Evolutionary conservation across 2,888 invertebrate genomes (phyloP), one percentile per base, ranked within the genome.

Genomic region (Acanthosepion pharaonis): DNA sequence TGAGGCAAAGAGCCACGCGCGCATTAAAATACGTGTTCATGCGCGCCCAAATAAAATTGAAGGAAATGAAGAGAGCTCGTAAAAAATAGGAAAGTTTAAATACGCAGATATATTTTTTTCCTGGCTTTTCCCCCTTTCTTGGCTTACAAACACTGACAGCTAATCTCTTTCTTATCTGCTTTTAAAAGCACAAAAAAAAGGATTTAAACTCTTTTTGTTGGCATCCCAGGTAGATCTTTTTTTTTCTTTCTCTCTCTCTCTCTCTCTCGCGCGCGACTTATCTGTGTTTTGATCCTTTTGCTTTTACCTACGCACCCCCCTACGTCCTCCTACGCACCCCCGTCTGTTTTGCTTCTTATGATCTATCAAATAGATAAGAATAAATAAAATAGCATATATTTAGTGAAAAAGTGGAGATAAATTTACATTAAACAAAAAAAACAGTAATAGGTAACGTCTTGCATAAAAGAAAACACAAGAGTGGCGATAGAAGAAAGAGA

Each of bases 151-250:
- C 78, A 78, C 33, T 78, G 78, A 78, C 78, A 78, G n/a, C 78
- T 78, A 33, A 78, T 78, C 78, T 78, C 15, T 78, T n/a, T 78
- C 78, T 78, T 78, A 78, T 78, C 78, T n/a, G 78, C 18, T 78
- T 78, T 78, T 78, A 78, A 78, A 78, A 78, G n/a, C 78, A 78
- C 78, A 78, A 78, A 78, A 78, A 78, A 78, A n/a, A 18, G n/a
- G n/a, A n/a, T 78, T 78, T n/a, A 78, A 18, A 78, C 78, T n/a
- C n/a, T 78, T 78, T 78, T n/a, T 78, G 78, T 78, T 78, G 78
- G 78, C 78, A 78, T 78, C 15, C 78, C 78, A 18, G 33, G n/a
- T n/a, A 78, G 11, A 78, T 78, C 33, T 33, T 78, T 78, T 78
- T 78, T 15, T 78, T 8, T 64, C 25, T 64, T 6, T 64, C 25